Evolutionary conservation across 2,113 vertebrate species (phyloP).

Genomic region (Charina bottae): DNA sequence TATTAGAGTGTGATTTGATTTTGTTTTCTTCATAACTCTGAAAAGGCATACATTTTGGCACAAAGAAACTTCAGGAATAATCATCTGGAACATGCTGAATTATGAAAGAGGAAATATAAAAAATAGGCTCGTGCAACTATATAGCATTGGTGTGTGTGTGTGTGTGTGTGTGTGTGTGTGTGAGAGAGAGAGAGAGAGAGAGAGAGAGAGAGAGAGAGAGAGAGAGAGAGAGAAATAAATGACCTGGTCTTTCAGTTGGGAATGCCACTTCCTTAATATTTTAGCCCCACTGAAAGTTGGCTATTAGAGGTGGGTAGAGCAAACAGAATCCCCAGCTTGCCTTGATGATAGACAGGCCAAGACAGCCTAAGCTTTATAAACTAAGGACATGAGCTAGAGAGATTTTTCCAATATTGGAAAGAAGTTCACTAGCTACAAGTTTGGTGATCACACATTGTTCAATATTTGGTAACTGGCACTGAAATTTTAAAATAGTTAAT

Average conservation of each 20-base stretch:
- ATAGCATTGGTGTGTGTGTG: not conserved
- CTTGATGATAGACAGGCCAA: too few species aligned
- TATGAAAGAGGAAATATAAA: not conserved
- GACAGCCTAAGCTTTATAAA: not conserved
- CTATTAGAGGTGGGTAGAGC: not conserved
- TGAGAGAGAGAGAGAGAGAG: not conserved
- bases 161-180: not conserved
- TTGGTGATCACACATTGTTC: not conserved
- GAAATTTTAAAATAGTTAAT: not conserved
- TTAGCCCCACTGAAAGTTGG: not conserved
- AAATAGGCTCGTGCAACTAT: not conserved
- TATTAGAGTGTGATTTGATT: slow-evolving; percentile 22
- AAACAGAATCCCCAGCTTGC: not conserved
- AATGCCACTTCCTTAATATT: not conserved
- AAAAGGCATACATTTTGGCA: slow-evolving; percentile 8
- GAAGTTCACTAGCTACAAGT: not conserved
- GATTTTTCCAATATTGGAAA: not conserved
- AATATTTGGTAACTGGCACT: not conserved
- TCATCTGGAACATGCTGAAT: not conserved
- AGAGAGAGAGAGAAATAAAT: not conserved
- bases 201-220: not conserved
- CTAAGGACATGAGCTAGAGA: not conserved
- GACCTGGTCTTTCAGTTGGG: not conserved
- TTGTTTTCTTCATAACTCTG: slow-evolving; percentile 9
- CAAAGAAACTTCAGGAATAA: not conserved